Evolutionary conservation across 37 sponge, comb jelly and placozoan genomes (phyloP), one percentile per base, ranked within the genome.

Genomic region (Theonella swinhoei): DNA sequence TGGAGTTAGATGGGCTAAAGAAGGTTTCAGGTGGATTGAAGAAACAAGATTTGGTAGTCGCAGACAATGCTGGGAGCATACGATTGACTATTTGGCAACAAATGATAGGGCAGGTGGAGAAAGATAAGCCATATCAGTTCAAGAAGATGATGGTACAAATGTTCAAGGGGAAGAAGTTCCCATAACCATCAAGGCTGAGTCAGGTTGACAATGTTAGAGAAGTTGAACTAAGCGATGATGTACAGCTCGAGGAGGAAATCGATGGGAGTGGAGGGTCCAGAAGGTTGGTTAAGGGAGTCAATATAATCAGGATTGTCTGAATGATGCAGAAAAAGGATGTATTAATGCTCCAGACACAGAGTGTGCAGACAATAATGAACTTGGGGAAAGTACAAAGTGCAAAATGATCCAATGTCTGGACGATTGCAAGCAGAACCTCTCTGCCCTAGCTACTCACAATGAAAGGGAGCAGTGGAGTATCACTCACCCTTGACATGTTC

Each of bases 311-410:
- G 1, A 35, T 77, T 61, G 63, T 61, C 19, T 29, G 38, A 1
- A 20, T 77, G 2, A 22, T 14, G 17, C 1, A 31, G 54, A 77
- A 61, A 33, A 22, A 31, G 38, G 77, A 1, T 77, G 77, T 77
- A 8, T 77, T 17, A 77, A 77, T 58, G 77, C 39, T 28, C 54
- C 3, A 28, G 62, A 61, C 34, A 34, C 1, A 3, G 62, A 2
- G 1, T 30, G n/a, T 54, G 63, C 14, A 24, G 77, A 77, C 35
- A 63, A 54, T 31, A 63, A 77, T 29, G 63, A 25, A 31, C 5
- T 77, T 26, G 61, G 62, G 4, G 63, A 77, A 2, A 61, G 77
- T 26, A 22, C 63, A 1, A 77, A 77, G 28, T 77, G 77, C 31
- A 59, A 54, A 2, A 77, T 59, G 36, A 59, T 61, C 29, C 62